These are phyloP conservation scores for Stenchaetothrips biformis DNA, from an alignment of 2,888 invertebrate species.

Conservation along the genomic window DNA sequence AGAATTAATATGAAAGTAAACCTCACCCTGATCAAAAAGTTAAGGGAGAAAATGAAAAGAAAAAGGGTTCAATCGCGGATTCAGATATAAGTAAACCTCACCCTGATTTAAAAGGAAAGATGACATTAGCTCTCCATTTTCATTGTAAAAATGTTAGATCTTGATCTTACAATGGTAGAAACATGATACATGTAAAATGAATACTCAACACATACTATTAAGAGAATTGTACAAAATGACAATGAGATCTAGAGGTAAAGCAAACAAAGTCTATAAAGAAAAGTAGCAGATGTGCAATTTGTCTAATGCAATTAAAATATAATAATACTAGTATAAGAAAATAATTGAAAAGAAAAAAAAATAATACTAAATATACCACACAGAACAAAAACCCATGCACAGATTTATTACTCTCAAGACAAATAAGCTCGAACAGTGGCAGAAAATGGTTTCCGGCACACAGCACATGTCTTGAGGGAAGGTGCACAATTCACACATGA, in stretches of 20 bases:
- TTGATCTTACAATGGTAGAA: too few relatives aligned
- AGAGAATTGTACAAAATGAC: too few relatives aligned
- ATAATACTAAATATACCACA: not conserved
- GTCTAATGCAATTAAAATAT: too few relatives aligned
- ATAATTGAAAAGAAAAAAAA: not conserved
- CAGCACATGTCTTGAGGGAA: constrained; percentile 77
- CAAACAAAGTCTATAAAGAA: too few relatives aligned
- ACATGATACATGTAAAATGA: too few relatives aligned
- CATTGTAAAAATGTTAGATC: too few relatives aligned
- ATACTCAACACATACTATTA: too few relatives aligned
- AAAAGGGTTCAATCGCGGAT: not conserved
- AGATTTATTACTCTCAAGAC: constrained; percentile 42
- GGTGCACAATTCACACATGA: constrained; percentile 89
- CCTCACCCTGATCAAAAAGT: not conserved
- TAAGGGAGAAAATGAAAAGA: not conserved
- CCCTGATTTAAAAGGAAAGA: too few relatives aligned
- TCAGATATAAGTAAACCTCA: too few relatives aligned
- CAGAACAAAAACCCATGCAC: not conserved
- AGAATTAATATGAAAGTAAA: not conserved
- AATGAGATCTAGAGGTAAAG: too few relatives aligned
- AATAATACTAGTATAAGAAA: not conserved
- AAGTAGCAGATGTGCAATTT: too few relatives aligned
- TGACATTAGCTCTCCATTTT: too few relatives aligned
- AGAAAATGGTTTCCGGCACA: constrained; percentile 73
- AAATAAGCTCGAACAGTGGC: constrained; percentile 63